Conservation (phyloP, 2,113 vertebrate genomes). For the Eudyptes chrysolophus region DNA sequence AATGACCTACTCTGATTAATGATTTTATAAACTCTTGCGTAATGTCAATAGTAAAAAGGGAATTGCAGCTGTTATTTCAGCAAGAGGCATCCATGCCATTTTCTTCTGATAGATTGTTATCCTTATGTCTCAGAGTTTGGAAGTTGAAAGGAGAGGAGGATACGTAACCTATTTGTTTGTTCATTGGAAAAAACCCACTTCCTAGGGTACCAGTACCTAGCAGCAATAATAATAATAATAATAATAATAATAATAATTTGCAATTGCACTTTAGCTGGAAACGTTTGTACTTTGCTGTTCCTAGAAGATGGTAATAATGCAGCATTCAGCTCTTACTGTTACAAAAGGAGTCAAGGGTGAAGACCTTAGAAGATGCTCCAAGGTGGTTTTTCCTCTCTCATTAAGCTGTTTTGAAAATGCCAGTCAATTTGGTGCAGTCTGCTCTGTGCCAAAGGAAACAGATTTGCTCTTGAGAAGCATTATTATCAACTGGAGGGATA, state of each 20-base stretch:
- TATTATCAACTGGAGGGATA: background rate
- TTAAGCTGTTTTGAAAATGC: constrained; percentile 43
- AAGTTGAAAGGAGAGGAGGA: background rate
- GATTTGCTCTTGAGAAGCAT: constrained; percentile 4
- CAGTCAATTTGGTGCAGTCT: constrained; percentile 10
- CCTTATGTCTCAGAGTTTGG: background rate
- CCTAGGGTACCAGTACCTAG: background rate
- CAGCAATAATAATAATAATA: background rate
- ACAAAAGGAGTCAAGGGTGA: background rate
- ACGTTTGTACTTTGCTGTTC: background rate
- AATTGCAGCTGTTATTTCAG: background rate
- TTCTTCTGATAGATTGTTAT: background rate
- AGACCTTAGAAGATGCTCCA: background rate
- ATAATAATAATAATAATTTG: background rate
- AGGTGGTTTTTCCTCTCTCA: background rate
- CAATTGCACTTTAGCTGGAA: background rate
- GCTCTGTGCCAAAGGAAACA: background rate
- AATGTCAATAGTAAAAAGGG: background rate
- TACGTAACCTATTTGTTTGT: background rate
- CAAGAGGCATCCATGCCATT: background rate
- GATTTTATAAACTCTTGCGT: background rate
- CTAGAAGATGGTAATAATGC: background rate
- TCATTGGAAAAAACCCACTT: background rate
- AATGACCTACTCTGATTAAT: background rate
- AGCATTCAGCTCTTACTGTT: background rate